Evolutionary conservation across 1,140 invertebrate genomes (phyloP).

Genomic region (Portunus trituberculatus): DNA sequence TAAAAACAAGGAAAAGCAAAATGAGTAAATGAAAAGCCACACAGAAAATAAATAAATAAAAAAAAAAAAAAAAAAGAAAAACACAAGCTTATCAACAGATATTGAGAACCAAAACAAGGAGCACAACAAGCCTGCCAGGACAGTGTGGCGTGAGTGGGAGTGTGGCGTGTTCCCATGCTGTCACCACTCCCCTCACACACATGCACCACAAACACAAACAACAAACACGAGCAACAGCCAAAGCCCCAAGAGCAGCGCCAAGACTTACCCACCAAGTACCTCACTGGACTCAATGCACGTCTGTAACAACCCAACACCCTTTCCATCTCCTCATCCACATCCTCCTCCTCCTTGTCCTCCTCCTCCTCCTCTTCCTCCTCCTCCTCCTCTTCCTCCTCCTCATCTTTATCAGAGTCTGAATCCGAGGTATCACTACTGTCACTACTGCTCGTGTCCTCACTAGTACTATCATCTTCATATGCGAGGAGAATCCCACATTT

Average conservation of each 20-base stretch:
- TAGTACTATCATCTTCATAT: slow-evolving; percentile 70
- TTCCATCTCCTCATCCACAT: slow-evolving; percentile 28
- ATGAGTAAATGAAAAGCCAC: too few relatives aligned
- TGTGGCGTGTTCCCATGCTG: neutral
- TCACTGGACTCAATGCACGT: slow-evolving; percentile 63
- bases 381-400: slow-evolving; percentile 55
- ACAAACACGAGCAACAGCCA: neutral
- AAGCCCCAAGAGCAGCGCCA: neutral
- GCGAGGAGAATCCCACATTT: slow-evolving; percentile 51
- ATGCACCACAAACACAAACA: neutral
- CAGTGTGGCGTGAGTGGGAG: neutral
- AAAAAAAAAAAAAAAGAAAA: neutral
- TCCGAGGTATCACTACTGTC: slow-evolving; percentile 64
- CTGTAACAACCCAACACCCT: slow-evolving; percentile 54
- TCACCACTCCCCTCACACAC: neutral
- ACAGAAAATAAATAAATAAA: neutral
- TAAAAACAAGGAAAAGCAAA: too few relatives aligned
- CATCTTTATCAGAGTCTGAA: slow-evolving; percentile 50
- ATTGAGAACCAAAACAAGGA: too few relatives aligned
- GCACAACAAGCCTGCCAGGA: neutral
- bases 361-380: slow-evolving; percentile 52
- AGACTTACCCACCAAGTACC: slow-evolving; percentile 66
- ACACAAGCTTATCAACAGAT: neutral
- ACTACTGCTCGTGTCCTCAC: slow-evolving; percentile 69
- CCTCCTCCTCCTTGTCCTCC: neutral